Conservation (phyloP, 2,797 vertebrate genomes). For the Lagodon rhomboides region DNA sequence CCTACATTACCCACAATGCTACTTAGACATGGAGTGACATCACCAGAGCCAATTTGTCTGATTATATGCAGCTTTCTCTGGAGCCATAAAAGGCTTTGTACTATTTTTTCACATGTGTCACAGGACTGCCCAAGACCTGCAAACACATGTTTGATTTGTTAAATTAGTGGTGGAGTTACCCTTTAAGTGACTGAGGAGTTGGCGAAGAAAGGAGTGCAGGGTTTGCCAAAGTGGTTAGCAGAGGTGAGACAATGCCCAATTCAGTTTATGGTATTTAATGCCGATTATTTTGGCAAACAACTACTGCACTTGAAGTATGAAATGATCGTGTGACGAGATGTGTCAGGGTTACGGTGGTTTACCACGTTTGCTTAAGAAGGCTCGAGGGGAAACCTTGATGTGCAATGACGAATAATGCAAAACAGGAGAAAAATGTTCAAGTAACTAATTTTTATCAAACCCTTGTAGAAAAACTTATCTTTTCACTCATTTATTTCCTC, state of each 20-base stretch:
- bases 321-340: neutral
- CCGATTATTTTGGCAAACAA: neutral
- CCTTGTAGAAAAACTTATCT: slow-evolving; percentile 9
- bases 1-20: too few species aligned
- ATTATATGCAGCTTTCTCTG: too few species aligned
- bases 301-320: neutral
- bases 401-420: slow-evolving; percentile 23
- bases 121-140: too few species aligned
- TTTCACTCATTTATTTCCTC: slow-evolving; percentile 30
- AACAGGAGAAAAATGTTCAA: neutral
- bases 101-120: too few species aligned
- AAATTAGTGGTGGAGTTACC: neutral
- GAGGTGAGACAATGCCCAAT: neutral
- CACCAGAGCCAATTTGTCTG: too few species aligned
- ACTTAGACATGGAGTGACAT: too few species aligned
- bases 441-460: slow-evolving; percentile 8
- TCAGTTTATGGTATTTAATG: neutral
- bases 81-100: too few species aligned
- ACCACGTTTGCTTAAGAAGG: neutral
- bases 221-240: neutral
- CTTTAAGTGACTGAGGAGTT: neutral
- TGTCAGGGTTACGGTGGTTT: neutral
- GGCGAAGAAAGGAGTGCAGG: neutral
- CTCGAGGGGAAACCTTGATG: neutral
- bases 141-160: neutral